Conservation (phyloP, 2,888 invertebrate genomes). For the Athalia rosae region DNA sequence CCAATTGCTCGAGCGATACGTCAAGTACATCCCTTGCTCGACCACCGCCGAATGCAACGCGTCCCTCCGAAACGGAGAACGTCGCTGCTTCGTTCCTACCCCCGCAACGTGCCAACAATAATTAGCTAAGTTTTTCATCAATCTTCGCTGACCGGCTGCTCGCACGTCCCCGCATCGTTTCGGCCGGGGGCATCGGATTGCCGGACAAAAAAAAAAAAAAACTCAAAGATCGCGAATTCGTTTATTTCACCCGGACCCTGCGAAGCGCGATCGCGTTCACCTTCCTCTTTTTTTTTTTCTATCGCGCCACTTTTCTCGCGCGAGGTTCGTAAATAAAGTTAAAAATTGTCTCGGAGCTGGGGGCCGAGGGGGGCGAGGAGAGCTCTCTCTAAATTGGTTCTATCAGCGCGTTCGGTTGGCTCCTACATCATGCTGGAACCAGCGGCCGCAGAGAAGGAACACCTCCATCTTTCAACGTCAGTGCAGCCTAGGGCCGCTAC, state of each 20-base stretch:
- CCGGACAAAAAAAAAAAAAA: too few relatives aligned
- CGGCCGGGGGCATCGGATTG: too few relatives aligned
- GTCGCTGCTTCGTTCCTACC: too few relatives aligned
- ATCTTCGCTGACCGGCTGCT: constrained; percentile 67
- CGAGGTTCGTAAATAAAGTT: constrained; percentile 53
- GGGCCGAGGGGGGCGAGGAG: constrained; percentile 44
- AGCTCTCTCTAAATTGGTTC: constrained; percentile 71
- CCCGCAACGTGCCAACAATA: constrained; percentile 58
- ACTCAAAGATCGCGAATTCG: too few relatives aligned
- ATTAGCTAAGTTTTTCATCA: constrained; percentile 69
- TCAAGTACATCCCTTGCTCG: constrained; percentile 67
- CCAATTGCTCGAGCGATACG: constrained; percentile 70
- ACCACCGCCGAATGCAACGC: constrained; percentile 32
- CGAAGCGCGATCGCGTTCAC: not conserved
- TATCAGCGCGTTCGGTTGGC: constrained; percentile 71
- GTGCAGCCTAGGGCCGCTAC: constrained; percentile 56
- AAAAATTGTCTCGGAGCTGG: constrained; percentile 59
- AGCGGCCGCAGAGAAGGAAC: constrained; percentile 68
- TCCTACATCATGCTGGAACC: constrained; percentile 71
- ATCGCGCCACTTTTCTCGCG: not conserved
- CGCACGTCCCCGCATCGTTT: constrained; percentile 55
- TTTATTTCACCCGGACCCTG: too few relatives aligned
- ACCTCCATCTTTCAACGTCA: constrained; percentile 72
- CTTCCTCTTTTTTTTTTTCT: not conserved
- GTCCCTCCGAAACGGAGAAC: too few relatives aligned